Conservation (phyloP, 2,888 invertebrate genomes). For the Eugnorisma glareosa region DNA sequence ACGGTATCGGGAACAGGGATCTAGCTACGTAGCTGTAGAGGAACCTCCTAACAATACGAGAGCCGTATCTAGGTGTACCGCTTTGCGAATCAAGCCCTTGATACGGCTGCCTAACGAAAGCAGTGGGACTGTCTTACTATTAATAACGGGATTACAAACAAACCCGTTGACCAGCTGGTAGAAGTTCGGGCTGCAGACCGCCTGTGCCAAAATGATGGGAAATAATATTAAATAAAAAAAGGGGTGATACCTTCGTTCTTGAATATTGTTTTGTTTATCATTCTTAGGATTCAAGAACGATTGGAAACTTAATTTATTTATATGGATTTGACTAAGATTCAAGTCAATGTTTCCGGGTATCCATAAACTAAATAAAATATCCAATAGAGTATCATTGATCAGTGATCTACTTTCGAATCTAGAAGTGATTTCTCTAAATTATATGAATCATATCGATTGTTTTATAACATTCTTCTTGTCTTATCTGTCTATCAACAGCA, state of each 20-base stretch:
- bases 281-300: not conserved
- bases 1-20: too few species aligned
- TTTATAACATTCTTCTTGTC: not conserved
- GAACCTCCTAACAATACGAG: too few species aligned
- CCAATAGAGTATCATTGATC: not conserved
- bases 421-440: constrained; percentile 16
- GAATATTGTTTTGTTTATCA: not conserved
- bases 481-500: not conserved
- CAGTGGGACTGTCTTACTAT: not conserved
- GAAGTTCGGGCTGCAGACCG: not conserved
- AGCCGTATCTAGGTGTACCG: too few species aligned
- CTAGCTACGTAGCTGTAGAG: too few species aligned
- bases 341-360: constrained; percentile 7
- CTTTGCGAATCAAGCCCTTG: too few species aligned
- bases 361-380: constrained; percentile 15
- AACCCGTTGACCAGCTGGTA: not conserved
- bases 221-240: not conserved
- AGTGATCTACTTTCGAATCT: constrained; percentile 9
- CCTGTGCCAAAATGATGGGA: not conserved
- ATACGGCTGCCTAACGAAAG: too few species aligned
- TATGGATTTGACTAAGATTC: not conserved
- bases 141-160: not conserved
- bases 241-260: not conserved
- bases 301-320: not conserved
- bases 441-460: not conserved